Conservation (phyloP, 2,888 invertebrate genomes). For the Mythimna lalbum region DNA sequence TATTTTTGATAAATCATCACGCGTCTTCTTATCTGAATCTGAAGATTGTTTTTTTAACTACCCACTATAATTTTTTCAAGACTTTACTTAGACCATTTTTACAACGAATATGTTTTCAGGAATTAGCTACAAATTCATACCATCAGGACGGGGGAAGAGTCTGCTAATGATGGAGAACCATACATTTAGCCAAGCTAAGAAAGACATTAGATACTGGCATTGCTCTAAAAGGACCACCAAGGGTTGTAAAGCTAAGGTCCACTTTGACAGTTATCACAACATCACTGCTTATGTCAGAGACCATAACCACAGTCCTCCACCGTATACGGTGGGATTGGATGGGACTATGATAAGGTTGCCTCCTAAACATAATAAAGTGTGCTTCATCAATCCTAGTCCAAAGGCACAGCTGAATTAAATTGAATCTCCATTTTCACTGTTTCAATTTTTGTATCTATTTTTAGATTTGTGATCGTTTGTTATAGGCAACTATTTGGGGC, state of each 20-base stretch:
- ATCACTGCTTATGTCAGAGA: slow-evolving; percentile 53
- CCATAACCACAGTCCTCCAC: slow-evolving; percentile 67
- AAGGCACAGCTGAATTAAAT: not conserved
- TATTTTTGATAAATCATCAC: not conserved
- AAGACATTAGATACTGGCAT: slow-evolving; percentile 66
- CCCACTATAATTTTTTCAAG: no score
- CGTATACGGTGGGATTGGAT: slow-evolving; percentile 38
- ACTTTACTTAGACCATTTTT: not conserved
- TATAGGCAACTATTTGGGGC: no score
- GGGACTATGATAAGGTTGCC: slow-evolving; percentile 35
- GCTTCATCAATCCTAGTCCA: not conserved
- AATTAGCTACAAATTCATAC: slow-evolving; percentile 66
- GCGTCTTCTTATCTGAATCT: not conserved
- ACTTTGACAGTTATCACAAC: slow-evolving; percentile 54
- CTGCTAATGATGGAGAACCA: slow-evolving; percentile 61
- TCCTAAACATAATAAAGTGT: not conserved
- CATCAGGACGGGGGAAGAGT: slow-evolving; percentile 67
- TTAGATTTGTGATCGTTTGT: not conserved
- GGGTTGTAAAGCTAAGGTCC: slow-evolving; percentile 66
- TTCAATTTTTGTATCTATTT: not conserved
- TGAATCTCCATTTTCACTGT: not conserved
- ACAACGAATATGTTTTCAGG: slow-evolving; percentile 54
- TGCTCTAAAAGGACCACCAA: slow-evolving; percentile 64
- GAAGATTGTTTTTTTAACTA: not conserved
- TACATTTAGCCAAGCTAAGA: slow-evolving; percentile 64